phyloP scores from a whole-genome alignment of 2,797 vertebrate genomes.

The Pyrocephalus nanus region DNA sequence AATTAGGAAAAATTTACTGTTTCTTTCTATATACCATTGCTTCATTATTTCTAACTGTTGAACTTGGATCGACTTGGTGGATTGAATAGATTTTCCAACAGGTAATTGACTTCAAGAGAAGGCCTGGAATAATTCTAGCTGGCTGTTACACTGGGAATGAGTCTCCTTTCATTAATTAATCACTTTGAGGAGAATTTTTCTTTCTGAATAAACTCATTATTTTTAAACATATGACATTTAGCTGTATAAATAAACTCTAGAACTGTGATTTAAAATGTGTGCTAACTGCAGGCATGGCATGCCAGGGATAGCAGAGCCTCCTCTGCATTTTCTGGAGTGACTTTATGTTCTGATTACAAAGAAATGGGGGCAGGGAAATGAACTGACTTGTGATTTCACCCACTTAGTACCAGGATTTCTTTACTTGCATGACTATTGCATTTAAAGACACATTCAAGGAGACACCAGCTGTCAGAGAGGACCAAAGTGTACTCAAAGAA shows the following conservation, averaged over 20 bases:
- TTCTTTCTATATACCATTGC: neutral
- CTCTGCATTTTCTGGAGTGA: conserved; percentile 57
- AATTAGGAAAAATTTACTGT: neutral
- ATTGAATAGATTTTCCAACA: conserved; percentile 57
- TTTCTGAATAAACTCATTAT: conserved; percentile 57
- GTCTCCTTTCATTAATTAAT: conserved; percentile 59
- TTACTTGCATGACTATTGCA: neutral
- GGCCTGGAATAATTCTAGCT: conserved; percentile 47
- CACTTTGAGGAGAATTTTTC: conserved; percentile 18
- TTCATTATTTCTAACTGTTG: conserved; percentile 44
- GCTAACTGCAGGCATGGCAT: neutral
- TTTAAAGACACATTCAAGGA: neutral
- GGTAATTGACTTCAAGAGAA: conserved; percentile 54
- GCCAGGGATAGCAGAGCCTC: conserved; percentile 39
- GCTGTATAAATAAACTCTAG: conserved; percentile 40
- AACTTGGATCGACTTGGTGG: neutral
- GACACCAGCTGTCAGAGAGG: neutral
- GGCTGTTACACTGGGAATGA: conserved; percentile 37
- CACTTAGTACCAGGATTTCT: neutral
- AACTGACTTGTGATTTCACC: conserved; percentile 24
- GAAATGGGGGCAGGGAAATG: neutral
- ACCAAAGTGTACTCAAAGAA: neutral
- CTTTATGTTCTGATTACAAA: conserved; percentile 51
- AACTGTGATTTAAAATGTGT: conserved; percentile 50
- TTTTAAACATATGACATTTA: conserved; percentile 63